Percentiles rank a stretch among this genome's conserved stretches.
These are phyloP conservation scores for Pteruthius melanotis DNA, from an alignment of 2,113 vertebrate genomes.

Conservation along the genomic window DNA sequence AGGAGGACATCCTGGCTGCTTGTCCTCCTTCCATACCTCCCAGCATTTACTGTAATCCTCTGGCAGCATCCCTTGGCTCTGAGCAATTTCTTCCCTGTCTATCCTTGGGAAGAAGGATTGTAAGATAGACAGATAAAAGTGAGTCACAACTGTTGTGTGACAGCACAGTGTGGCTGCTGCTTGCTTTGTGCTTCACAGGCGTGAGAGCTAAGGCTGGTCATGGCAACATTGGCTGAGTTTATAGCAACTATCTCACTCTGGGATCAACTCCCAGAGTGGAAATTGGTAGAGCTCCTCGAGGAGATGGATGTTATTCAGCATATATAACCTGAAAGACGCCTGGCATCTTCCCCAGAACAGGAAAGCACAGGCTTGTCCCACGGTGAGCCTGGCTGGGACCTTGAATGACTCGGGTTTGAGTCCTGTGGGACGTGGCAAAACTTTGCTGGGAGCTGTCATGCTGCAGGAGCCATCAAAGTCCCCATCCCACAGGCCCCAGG, in stretches of 20 bases:
- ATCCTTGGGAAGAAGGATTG: not conserved
- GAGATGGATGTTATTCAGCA: not conserved
- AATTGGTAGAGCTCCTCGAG: not conserved
- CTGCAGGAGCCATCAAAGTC: not conserved
- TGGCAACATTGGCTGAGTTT: not conserved
- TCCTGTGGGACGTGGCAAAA: fast-evolving
- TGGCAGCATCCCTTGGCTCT: fast-evolving
- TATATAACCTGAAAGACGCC: fast-evolving
- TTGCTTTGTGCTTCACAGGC: not conserved
- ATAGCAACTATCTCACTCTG: not conserved
- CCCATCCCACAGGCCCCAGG: fast-evolving
- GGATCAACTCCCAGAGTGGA: not conserved
- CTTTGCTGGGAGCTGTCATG: fast-evolving
- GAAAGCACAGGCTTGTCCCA: not conserved
- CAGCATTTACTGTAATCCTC: not conserved
- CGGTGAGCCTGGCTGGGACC: not conserved
- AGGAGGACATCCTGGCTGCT: not conserved
- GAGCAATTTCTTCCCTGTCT: not conserved
- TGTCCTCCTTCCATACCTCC: not conserved
- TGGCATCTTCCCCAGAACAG: not conserved
- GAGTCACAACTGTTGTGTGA: not conserved
- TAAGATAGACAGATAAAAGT: not conserved
- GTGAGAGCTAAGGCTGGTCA: not conserved
- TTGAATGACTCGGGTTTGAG: fast-evolving
- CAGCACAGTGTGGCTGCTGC: not conserved